Evolutionary conservation across 2,797 vertebrate genomes (phyloP).

Genomic region (Gymnothorax javanicus): DNA sequence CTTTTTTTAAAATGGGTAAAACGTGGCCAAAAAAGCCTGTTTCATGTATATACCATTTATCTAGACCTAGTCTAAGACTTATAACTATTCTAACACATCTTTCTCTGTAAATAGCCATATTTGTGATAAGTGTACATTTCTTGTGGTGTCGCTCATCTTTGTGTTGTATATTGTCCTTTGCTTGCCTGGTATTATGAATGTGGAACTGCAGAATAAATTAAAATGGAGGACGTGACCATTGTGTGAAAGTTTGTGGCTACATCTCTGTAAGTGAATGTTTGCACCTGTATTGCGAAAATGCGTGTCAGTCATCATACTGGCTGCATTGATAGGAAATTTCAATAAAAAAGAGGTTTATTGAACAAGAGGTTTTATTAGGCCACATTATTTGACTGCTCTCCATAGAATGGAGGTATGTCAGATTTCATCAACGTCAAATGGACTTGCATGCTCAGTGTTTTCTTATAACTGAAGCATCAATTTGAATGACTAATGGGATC

Average conservation of each 20-base stretch:
- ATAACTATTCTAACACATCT: constrained; percentile 15
- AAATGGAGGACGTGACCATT: background rate
- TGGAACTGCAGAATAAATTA: constrained; percentile 7
- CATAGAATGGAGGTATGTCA: constrained; percentile 31
- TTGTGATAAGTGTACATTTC: constrained; percentile 23
- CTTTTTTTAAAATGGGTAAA: background rate
- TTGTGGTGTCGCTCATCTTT: background rate
- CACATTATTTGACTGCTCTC: background rate
- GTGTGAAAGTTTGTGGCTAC: background rate
- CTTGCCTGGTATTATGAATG: constrained; percentile 33
- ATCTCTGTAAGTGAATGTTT: background rate
- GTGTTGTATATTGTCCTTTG: constrained; percentile 18
- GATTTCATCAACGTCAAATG: constrained; percentile 34
- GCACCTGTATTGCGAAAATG: background rate
- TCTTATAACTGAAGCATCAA: constrained; percentile 47
- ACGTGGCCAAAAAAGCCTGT: background rate
- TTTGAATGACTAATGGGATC: constrained; percentile 44
- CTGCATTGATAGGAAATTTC: background rate
- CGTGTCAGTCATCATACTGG: background rate
- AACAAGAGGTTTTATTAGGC: background rate
- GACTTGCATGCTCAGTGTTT: constrained; percentile 38
- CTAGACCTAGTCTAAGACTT: constrained; percentile 24
- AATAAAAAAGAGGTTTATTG: background rate
- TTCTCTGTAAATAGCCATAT: constrained; percentile 61
- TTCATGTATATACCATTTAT: constrained; percentile 61